These are phyloP conservation scores for Trachymyrmex cornetzi DNA, from an alignment of 1,140 invertebrate species.

Conservation along the genomic window DNA sequence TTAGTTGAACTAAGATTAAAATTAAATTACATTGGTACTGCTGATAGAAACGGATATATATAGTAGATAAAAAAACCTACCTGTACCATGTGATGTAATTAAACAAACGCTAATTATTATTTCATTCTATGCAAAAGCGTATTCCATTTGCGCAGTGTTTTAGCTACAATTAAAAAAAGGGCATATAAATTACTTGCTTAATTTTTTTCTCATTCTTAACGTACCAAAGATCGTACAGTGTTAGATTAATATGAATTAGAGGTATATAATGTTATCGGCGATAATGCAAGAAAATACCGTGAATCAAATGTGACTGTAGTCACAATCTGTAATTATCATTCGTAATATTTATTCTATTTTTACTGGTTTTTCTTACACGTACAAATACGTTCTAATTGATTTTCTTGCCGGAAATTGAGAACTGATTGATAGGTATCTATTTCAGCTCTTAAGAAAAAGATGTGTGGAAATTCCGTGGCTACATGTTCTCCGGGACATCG, in stretches of 20 bases:
- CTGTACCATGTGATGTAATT: neutral
- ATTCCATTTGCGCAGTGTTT: neutral
- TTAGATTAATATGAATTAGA: neutral
- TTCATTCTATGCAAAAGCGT: neutral
- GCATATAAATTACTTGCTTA: neutral
- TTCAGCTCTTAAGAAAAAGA: slow-evolving; percentile 22
- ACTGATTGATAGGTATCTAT: neutral
- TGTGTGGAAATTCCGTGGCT: slow-evolving; percentile 50
- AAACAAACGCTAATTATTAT: neutral
- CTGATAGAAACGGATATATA: no score
- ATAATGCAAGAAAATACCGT: neutral
- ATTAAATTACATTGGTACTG: no score
- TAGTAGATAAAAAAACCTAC: neutral
- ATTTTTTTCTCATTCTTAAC: neutral
- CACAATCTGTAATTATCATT: slow-evolving; percentile 12
- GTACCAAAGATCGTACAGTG: neutral
- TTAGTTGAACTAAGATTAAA: no score
- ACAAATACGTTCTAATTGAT: neutral
- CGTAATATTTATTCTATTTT: slow-evolving; percentile 9
- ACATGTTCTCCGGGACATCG: neutral
- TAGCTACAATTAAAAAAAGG: neutral
- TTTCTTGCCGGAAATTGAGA: slow-evolving; percentile 15
- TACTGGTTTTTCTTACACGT: neutral
- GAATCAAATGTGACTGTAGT: neutral
- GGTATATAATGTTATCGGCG: neutral